Evolutionary conservation across 2,888 invertebrate genomes (phyloP).

Genomic region (Rotaria sp.): DNA sequence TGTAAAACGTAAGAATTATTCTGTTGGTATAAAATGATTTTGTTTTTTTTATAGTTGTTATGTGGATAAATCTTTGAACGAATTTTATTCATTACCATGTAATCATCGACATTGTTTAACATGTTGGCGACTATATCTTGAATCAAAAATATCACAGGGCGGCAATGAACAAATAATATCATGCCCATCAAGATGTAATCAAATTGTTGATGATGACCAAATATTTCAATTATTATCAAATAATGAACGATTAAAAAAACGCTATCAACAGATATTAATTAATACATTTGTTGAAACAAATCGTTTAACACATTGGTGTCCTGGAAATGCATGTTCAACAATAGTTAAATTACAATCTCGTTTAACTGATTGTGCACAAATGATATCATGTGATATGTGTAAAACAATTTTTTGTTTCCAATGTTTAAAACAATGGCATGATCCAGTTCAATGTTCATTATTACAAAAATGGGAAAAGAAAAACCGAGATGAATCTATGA

Average conservation of each 20-base stretch:
- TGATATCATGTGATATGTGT: neutral
- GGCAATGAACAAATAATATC: neutral
- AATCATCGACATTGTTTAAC: conserved; percentile 87
- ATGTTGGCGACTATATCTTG: conserved; percentile 93
- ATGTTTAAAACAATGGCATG: conserved; percentile 63
- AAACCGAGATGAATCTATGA: conserved; percentile 96
- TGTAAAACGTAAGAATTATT: neutral
- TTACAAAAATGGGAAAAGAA: conserved; percentile 94
- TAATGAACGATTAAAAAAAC: conserved; percentile 76
- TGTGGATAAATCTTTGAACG: neutral
- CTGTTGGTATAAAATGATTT: neutral
- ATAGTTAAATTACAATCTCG: neutral
- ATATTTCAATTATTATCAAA: conserved; percentile 63
- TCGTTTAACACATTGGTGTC: conserved; percentile 38
- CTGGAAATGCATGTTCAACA: neutral
- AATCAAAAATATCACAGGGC: conserved; percentile 71
- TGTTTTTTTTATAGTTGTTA: neutral
- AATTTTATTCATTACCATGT: conserved; percentile 65
- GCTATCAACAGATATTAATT: conserved; percentile 92
- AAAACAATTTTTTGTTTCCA: neutral
- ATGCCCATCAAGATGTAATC: conserved; percentile 27
- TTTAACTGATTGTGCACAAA: neutral
- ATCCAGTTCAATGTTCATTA: conserved; percentile 86
- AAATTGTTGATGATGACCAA: conserved; percentile 28
- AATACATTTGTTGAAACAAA: conserved; percentile 92